Base-by-base conservation (phyloP, 2,888 invertebrate genomes). In the Eupeodes luniger region DNA sequence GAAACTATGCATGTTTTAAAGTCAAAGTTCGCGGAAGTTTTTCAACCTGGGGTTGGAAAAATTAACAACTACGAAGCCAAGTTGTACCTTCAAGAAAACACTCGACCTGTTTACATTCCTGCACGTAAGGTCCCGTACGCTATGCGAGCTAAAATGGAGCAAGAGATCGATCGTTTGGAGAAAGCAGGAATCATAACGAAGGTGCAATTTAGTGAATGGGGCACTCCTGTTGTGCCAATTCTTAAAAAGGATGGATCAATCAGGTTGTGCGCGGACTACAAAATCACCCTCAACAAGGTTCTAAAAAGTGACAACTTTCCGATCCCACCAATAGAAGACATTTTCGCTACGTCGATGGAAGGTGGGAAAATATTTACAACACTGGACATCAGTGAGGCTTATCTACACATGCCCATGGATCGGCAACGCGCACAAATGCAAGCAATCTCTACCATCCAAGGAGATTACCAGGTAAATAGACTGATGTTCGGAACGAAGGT, bases 321-420 rank as follows among this genome's bases (percentile, higher is more conserved):
- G 5, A 78, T 78, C 49, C 77, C 83, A 6, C 10, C 47, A 6
- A 9, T 14, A 11, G 78, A 83, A 74, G 78, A 78, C 27, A 77
- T 83, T 11, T 78, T 78, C 53, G 72, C 77, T 5, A 83, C 57
- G 19, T 61, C 66, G 6, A 77, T 82, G 72, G 11, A 72, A 66
- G 72, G 70, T 16, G 77, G 82, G 1, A 82, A 82, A 44, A n/a
- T 70, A 6, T 77, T 77, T 12, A 40, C 82, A 53, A 82, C 82
- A 0, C 14, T 82, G 77, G 82, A 82, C 51, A 10, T 82, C 4
- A 77, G 76, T 9, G 76, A 81, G 34, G 67, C 75, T 19, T 61
- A 76, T 49, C 44, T 81, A 44, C 81, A 81, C 27, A 67, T 81
- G 75, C 69, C 75, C 53, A 69, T 81, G 81, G 75, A 81, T 53